A percentile compares a stretch with the other conserved stretches of the same genome.
These are phyloP conservation scores for Rhagonycha fulva DNA, from an alignment of 2,888 invertebrate genomes.

Conservation along the genomic window DNA sequence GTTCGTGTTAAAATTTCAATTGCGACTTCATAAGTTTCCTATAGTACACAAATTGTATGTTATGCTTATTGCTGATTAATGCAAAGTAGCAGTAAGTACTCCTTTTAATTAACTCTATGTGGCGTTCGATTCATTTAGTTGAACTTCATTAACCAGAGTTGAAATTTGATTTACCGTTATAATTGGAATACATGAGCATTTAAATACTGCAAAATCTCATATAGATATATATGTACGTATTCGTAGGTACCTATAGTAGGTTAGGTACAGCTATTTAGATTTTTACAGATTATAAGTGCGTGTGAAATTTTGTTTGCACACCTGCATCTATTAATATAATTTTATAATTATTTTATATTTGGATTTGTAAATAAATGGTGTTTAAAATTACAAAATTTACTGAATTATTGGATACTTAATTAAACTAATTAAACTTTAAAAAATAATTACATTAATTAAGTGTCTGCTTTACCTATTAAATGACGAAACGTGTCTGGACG, in stretches of 20 bases:
- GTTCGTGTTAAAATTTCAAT: neutral
- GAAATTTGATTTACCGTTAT: constrained; percentile 22
- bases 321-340: constrained; percentile 21
- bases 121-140: constrained; percentile 16
- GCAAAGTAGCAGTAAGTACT: neutral
- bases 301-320: constrained; percentile 12
- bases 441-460: neutral
- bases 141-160: constrained; percentile 20
- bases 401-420: neutral
- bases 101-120: constrained; percentile 6
- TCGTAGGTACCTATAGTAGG: neutral
- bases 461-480: neutral
- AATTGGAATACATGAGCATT: constrained; percentile 20
- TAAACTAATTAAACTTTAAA: neutral
- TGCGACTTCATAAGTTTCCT: neutral
- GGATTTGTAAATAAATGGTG: neutral
- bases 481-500: neutral
- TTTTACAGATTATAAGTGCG: constrained; percentile 5
- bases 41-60: neutral
- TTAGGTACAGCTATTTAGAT: constrained; percentile 21
- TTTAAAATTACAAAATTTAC: neutral
- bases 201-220: constrained; percentile 19
- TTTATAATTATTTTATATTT: neutral
- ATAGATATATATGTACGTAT: neutral
- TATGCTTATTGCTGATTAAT: neutral